These are phyloP conservation scores for Galerucella nymphaeae DNA, from an alignment of 2,888 invertebrate species.

Conservation along the genomic window DNA sequence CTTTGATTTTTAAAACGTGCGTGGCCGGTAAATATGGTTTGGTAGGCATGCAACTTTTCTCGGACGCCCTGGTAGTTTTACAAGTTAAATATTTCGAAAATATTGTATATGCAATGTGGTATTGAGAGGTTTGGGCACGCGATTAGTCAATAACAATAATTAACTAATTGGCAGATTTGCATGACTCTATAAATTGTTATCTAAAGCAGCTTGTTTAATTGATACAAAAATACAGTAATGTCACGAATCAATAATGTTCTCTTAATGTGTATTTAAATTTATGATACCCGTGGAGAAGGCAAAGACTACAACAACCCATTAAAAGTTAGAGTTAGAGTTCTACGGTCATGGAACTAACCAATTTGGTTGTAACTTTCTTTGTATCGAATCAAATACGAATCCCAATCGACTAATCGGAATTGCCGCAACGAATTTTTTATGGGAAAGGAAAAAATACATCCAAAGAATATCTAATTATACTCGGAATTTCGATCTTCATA, in stretches of 20 bases:
- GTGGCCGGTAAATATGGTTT: conserved; percentile 1
- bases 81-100: conserved; percentile 53
- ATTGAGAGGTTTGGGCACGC: conserved; percentile 57
- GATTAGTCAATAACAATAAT: conserved; percentile 66
- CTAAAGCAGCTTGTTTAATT: conserved; percentile 37
- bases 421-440: conserved; percentile 20
- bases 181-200: conserved; percentile 52
- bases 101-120: conserved; percentile 38
- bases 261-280: background rate
- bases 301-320: too few relatives aligned
- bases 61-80: conserved; percentile 58
- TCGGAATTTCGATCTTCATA: background rate
- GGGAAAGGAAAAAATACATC: conserved; percentile 30
- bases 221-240: conserved; percentile 23
- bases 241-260: conserved; percentile 14
- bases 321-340: background rate
- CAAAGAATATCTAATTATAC: conserved; percentile 26
- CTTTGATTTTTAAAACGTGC: background rate
- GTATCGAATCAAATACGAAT: conserved; percentile 1
- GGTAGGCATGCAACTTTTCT: conserved; percentile 7
- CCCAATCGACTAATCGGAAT: conserved; percentile 23
- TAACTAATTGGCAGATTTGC: conserved; percentile 64
- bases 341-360: conserved; percentile 4
- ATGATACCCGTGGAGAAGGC: too few relatives aligned
- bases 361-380: background rate